phyloP scores from a whole-genome alignment of 2,113 vertebrate genomes.

The Daubentonia madagascariensis region DNA sequence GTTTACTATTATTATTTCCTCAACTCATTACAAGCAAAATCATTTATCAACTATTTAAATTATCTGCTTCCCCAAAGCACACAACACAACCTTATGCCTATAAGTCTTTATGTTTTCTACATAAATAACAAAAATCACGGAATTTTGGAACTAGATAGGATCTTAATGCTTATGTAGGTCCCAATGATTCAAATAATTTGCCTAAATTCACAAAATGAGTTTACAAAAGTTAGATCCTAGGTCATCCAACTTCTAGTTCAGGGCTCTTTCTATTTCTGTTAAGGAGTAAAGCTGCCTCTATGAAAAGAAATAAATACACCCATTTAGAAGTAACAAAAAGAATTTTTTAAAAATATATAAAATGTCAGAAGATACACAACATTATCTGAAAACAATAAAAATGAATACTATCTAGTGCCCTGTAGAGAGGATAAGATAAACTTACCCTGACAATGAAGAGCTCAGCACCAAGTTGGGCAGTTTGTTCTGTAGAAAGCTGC shows the following conservation, averaged over 20 bases:
- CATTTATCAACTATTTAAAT: neutral
- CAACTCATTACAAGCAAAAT: neutral
- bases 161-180: neutral
- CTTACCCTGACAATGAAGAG: slow-evolving; percentile 97
- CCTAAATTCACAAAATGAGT: slow-evolving; percentile 3
- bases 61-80: neutral
- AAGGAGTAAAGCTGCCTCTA: slow-evolving; percentile 4
- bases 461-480: slow-evolving; percentile 96
- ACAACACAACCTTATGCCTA: neutral
- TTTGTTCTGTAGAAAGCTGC: slow-evolving; percentile 98
- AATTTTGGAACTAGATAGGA: neutral
- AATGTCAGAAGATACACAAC: neutral
- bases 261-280: neutral
- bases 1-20: neutral
- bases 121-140: slow-evolving; percentile 20
- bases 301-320: neutral
- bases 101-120: neutral
- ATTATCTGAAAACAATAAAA: neutral
- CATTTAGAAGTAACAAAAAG: neutral
- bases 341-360: neutral
- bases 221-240: slow-evolving; percentile 34
- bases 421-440: neutral
- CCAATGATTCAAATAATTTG: neutral
- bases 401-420: neutral
- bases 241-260: neutral